phyloP scores from a whole-genome alignment of 2,113 vertebrate genomes.

The Podarcis raffonei region DNA sequence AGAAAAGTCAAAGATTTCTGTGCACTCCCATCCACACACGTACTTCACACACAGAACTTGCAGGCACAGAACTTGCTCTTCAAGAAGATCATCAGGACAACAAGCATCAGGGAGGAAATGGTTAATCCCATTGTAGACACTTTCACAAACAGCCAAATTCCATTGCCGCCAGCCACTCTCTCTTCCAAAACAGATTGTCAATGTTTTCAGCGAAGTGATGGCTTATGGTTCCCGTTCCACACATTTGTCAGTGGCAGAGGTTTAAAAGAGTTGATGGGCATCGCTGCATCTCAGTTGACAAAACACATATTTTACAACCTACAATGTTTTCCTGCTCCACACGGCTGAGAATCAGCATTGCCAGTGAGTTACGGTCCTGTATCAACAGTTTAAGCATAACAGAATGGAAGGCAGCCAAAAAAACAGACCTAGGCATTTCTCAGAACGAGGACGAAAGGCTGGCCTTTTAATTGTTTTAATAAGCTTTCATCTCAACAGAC shows the following conservation, averaged over 20 bases:
- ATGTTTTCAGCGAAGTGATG: not conserved
- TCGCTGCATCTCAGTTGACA: not conserved
- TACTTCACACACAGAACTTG: no score
- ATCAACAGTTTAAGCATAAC: not conserved
- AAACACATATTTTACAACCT: constrained; percentile 27
- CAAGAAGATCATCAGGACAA: not conserved
- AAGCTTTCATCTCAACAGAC: not conserved
- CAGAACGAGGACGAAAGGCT: not conserved
- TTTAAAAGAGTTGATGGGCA: not conserved
- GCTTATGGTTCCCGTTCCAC: constrained; percentile 1
- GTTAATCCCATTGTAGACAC: not conserved
- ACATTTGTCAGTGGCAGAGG: not conserved
- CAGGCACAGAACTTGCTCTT: not conserved
- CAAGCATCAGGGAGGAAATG: not conserved
- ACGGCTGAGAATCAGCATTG: not conserved
- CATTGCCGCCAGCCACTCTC: not conserved
- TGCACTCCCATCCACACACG: no score
- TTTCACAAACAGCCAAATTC: not conserved
- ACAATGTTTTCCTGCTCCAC: constrained; percentile 5
- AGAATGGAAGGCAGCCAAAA: not conserved
- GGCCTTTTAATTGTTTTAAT: not conserved
- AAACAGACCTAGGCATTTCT: not conserved
- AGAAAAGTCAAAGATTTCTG: no score
- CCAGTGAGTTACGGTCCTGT: not conserved
- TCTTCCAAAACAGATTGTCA: not conserved